Percentiles rank a stretch among this genome's conserved stretches.
Conservation (phyloP, 2,113 vertebrate species). For the Catagonus wagneri region DNA sequence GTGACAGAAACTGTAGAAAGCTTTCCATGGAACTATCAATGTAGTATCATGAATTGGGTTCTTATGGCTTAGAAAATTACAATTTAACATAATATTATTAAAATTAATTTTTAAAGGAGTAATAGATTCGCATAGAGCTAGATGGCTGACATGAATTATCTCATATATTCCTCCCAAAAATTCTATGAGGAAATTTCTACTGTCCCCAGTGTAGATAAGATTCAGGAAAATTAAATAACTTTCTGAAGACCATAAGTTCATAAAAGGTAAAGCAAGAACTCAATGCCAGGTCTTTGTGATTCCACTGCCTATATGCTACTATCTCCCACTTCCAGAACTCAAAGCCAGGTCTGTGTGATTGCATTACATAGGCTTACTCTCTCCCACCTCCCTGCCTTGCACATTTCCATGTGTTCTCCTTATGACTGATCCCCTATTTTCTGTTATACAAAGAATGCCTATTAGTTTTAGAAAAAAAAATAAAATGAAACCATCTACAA, state of each 20-base stretch:
- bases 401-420: not conserved
- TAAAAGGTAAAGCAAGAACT: not conserved
- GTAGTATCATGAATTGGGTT: not conserved
- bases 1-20: not conserved
- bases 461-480: not conserved
- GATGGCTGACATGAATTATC: not conserved
- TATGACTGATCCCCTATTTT: not conserved
- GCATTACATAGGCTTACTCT: not conserved
- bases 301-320: not conserved
- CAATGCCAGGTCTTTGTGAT: not conserved
- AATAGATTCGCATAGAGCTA: not conserved
- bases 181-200: not conserved
- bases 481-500: not conserved
- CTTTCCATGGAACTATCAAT: not conserved
- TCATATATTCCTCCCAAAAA: not conserved
- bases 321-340: too few species aligned
- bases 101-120: not conserved
- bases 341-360: not conserved
- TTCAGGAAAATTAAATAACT: not conserved
- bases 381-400: not conserved
- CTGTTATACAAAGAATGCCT: not conserved
- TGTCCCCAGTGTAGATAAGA: not conserved
- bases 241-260: not conserved
- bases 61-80: not conserved
- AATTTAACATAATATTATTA: not conserved